Evolutionary conservation across 2,797 vertebrate genomes (phyloP), one percentile per base, ranked within the genome.

Genomic region (Silurus lanzhouensis): DNA sequence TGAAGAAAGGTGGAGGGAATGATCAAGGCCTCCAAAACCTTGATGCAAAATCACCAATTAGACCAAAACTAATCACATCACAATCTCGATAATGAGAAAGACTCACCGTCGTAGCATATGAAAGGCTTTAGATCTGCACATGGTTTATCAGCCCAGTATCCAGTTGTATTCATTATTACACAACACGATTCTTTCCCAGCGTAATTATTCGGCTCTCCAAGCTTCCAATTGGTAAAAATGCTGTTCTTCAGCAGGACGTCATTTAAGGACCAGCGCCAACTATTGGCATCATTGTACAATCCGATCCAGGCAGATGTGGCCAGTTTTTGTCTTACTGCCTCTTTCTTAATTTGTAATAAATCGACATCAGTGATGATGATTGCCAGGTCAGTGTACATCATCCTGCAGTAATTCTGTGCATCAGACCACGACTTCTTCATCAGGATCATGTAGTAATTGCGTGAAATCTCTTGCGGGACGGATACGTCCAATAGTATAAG

Each of bases 91-190:
- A 12, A 31, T 31, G 31, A 31, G 31, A 31, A 13, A 6, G 6
- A 81, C 78, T 85, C 25, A 82, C 84, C 79, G 57, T 85, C 2
- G 6, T 38, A 76, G 57, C 79, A 85, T 9, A 85, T 1, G 3
- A 82, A 85, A 19, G 17, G 20, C 27, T 0, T 12, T 0, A 27
- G 0, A 0, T 12, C 0, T 7, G 31, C 3, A 3, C 79, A 76
- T 0, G 0, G 0, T 8, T 0, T 0, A 67, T 85, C 84, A 0
- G 0, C 0, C 84, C 84, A 85, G 0, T 0, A 0, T 55, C n/a
- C 20, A 1, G 0, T 0, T 64, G 0, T 0, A 7, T 0, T 0
- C 48, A 52, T 52, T 5, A 67, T 27, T 2, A 1, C 0, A 46
- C 0, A 22, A 60, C 84, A 76, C 22, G 7, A 5, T 14, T 60